A percentile compares a stretch with the other conserved stretches of the same genome.
phyloP scores from a whole-genome alignment of 2,797 vertebrate genomes.

The Danio albolineatus region DNA sequence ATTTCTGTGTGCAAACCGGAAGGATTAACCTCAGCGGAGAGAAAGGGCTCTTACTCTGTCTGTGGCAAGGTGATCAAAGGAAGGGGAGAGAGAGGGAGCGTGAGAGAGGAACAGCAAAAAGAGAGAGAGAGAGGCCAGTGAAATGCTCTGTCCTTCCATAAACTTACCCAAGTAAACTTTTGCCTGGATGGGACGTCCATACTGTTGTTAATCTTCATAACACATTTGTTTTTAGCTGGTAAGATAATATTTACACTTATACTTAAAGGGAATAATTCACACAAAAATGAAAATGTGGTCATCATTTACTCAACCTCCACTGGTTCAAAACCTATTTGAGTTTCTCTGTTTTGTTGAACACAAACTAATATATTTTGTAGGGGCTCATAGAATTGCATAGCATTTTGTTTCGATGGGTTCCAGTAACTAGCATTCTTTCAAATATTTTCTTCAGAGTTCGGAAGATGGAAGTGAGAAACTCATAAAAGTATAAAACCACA shows the following conservation, averaged over 20 bases:
- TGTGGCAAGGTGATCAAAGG: constrained; percentile 54
- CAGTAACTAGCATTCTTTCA: too few relatives aligned
- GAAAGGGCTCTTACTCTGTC: constrained; percentile 50
- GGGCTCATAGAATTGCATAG: too few relatives aligned
- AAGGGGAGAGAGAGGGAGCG: constrained; percentile 18
- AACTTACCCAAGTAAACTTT: constrained; percentile 25
- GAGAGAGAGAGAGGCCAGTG: constrained; percentile 29
- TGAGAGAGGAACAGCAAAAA: constrained; percentile 23
- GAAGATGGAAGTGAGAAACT: too few relatives aligned
- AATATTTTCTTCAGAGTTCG: too few relatives aligned
- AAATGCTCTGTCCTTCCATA: constrained; percentile 47
- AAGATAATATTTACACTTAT: not conserved
- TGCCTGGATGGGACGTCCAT: constrained; percentile 19
- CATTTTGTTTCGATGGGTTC: too few relatives aligned
- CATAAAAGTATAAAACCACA: too few relatives aligned
- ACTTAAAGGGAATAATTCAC: too few relatives aligned
- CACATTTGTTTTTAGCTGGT: not conserved
- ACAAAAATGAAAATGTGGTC: too few relatives aligned
- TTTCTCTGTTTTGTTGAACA: too few relatives aligned
- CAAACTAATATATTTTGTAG: too few relatives aligned
- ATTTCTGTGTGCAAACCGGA: constrained; percentile 75
- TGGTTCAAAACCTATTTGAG: too few relatives aligned
- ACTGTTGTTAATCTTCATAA: not conserved
- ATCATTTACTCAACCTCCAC: too few relatives aligned
- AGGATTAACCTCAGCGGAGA: constrained; percentile 77